phyloP scores from a whole-genome alignment of 2,888 invertebrate species.

The Gari tellinella region DNA sequence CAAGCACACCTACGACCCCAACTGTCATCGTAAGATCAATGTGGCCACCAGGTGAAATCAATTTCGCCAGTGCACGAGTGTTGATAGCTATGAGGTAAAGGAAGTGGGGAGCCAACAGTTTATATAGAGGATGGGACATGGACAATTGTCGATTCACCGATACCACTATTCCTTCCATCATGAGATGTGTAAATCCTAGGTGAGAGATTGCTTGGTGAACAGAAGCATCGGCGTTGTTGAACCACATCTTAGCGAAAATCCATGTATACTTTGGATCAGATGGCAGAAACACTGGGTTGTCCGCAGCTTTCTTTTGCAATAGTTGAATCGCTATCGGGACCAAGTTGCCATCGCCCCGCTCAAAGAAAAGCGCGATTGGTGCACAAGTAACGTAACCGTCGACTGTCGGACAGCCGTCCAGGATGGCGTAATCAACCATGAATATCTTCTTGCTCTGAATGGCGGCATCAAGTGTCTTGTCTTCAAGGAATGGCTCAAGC shows the following conservation, averaged over 20 bases:
- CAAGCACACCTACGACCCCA: constrained; percentile 34
- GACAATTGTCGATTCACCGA: constrained; percentile 84
- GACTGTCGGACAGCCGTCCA: constrained; percentile 40
- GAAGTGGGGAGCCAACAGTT: constrained; percentile 85
- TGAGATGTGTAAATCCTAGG: constrained; percentile 84
- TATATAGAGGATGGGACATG: constrained; percentile 85
- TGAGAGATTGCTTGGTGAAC: constrained; percentile 84
- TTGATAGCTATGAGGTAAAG: constrained; percentile 85
- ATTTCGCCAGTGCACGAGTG: constrained; percentile 75
- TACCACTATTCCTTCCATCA: constrained; percentile 85
- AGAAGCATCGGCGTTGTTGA: constrained; percentile 84
- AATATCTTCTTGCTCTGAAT: constrained; percentile 40
- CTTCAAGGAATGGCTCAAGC: constrained; percentile 74
- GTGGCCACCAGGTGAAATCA: constrained; percentile 39
- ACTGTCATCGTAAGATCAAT: constrained; percentile 49
- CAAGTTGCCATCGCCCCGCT: constrained; percentile 78
- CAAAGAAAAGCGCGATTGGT: constrained; percentile 84
- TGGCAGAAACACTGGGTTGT: constrained; percentile 85
- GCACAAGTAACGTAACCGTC: constrained; percentile 69
- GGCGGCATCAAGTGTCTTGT: constrained; percentile 27
- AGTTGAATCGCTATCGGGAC: constrained; percentile 85
- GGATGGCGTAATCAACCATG: constrained; percentile 44
- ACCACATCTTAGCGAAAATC: constrained; percentile 85
- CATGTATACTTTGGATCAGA: constrained; percentile 82
- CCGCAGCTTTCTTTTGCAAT: constrained; percentile 80